These are phyloP conservation scores for Umimayanthus chanpuru DNA, from an alignment of 92 coral and sea anemone species.

Conservation along the genomic window DNA sequence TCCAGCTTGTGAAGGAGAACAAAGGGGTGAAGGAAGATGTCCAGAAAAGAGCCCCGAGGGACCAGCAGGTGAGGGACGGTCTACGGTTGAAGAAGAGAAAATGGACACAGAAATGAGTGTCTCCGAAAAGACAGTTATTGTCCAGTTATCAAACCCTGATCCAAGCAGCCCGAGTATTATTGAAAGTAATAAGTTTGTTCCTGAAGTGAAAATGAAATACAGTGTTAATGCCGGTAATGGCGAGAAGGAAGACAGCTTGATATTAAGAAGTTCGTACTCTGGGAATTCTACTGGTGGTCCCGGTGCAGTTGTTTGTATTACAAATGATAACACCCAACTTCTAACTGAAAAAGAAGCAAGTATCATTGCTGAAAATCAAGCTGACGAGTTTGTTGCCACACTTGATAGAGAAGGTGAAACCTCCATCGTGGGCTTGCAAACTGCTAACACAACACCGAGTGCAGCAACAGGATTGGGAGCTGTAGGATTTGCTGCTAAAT, in stretches of 20 bases:
- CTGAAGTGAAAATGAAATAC: constrained; percentile 12
- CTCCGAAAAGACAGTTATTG: background rate
- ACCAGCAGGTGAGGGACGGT: background rate
- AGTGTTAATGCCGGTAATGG: background rate
- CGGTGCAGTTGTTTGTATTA: background rate
- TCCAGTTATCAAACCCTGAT: background rate
- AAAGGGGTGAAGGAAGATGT: background rate
- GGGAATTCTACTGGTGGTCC: background rate
- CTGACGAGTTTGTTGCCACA: background rate
- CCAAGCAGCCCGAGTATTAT: background rate
- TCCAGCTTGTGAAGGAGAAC: background rate
- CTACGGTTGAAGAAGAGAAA: constrained; percentile 15
- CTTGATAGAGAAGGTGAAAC: background rate
- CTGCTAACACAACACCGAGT: background rate
- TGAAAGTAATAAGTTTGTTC: background rate
- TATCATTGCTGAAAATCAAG: background rate
- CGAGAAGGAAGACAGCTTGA: background rate
- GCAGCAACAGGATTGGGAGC: background rate
- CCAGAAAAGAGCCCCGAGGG: background rate
- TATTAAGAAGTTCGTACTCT: background rate
- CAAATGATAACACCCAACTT: background rate
- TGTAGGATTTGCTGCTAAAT: background rate
- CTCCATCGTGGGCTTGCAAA: background rate
- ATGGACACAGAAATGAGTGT: constrained; percentile 24
- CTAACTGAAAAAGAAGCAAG: background rate